Evolutionary conservation across 2,113 vertebrate genomes (phyloP).

Genomic region (Rhea americana): DNA sequence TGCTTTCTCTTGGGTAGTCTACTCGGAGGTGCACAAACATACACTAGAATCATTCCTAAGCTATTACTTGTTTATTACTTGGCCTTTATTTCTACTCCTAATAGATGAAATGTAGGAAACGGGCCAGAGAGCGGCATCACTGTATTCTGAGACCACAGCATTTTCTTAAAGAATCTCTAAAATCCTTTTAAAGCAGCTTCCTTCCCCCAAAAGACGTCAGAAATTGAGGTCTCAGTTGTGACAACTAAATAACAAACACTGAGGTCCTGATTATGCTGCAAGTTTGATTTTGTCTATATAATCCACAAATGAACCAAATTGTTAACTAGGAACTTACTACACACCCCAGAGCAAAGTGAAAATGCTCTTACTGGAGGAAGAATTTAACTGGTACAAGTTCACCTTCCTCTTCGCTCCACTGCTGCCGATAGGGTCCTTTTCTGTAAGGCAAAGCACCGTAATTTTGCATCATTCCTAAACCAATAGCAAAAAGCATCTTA

Average conservation of each 20-base stretch:
- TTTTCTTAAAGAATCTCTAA: background rate
- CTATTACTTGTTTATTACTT: background rate
- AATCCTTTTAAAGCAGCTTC: background rate
- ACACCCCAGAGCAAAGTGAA: background rate
- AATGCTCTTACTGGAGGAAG: slow-evolving; percentile 43
- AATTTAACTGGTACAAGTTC: slow-evolving; percentile 59
- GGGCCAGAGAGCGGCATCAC: background rate
- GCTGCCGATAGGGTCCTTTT: slow-evolving; percentile 55
- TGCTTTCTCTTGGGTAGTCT: background rate
- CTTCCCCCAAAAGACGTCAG: background rate
- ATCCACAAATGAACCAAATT: background rate
- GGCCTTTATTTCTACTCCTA: background rate
- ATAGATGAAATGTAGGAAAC: background rate
- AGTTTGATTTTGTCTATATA: background rate
- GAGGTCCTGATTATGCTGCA: background rate
- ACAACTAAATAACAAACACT: background rate
- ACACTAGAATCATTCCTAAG: background rate
- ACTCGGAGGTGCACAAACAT: background rate
- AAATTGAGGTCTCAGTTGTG: background rate
- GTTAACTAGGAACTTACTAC: background rate
- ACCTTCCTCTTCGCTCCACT: slow-evolving; percentile 55
- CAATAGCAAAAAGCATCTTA: background rate
- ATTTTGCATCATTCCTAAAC: background rate
- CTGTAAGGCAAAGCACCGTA: background rate
- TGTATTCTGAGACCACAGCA: background rate